Base-by-base conservation (phyloP, 1,140 invertebrate genomes). In the Asbolus verrucosus region DNA sequence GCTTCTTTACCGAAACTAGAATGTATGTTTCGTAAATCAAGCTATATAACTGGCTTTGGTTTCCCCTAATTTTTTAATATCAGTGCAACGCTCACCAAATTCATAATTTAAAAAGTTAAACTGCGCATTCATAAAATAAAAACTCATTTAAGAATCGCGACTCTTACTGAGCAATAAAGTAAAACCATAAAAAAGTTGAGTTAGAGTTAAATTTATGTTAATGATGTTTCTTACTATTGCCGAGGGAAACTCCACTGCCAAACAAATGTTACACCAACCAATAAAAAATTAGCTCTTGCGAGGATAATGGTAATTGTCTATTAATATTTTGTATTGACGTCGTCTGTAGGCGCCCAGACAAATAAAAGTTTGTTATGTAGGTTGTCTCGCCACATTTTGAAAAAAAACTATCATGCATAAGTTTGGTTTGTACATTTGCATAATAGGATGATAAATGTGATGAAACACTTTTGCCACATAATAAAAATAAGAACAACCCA, bases 71-170 rank as follows among this genome's bases (percentile, higher is more conserved):
- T 4, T 27, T 8, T 4, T 8, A 8, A 27, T 27, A 27, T 27
- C 24, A 27, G n/a, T 36, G 33, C 33, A 11, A n/a, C 33, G n/a
- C 33, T 36, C n/a, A 8, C 39, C 16, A 18, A 43, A 14, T 43
- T 43, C 13, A 43, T 43, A 43, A 43, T 43, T 43, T 11, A 14
- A 16, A 43, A 43, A 43, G 39, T 43, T 43, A 15, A 43, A 43
- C 39, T 43, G 39, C 19, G 46, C 24, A 54, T 54, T 54, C 46
- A 27, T 30, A 54, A 54, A 54, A 31, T 54, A 54, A 30, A 54
- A 54, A 54, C 46, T 54, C 46, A 30, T 54, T 54, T 54, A 54
- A 54, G 46, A 54, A 54, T 54, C 46, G 21, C 46, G 46, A 54
- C 46, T 54, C 21, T 54, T 54, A 24, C 19, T 11, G 46, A 8